These are phyloP conservation scores for Notocelia uddmanniana DNA, from an alignment of 2,888 invertebrate species.

Conservation along the genomic window DNA sequence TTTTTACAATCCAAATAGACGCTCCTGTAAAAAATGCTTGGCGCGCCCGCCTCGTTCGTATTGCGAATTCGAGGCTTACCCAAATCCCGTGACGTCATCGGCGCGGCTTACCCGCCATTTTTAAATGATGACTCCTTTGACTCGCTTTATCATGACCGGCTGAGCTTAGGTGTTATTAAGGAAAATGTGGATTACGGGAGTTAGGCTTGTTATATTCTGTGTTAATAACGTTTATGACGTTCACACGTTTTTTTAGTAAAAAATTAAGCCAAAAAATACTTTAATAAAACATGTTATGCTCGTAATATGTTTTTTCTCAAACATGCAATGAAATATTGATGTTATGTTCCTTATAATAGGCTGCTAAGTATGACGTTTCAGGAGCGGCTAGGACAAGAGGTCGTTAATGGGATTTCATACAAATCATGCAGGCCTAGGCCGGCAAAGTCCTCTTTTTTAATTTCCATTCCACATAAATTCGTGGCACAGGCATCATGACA, in stretches of 20 bases:
- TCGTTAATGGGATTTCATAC: too few species aligned
- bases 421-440: too few species aligned
- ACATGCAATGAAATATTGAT: too few species aligned
- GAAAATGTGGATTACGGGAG: constrained; percentile 20
- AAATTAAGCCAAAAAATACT: background rate
- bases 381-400: too few species aligned
- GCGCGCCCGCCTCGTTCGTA: constrained; percentile 11
- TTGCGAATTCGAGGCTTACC: constrained; percentile 35
- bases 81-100: constrained; percentile 46
- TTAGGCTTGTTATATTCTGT: background rate
- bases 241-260: background rate
- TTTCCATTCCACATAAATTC: too few species aligned
- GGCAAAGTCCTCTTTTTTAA: too few species aligned
- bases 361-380: too few species aligned
- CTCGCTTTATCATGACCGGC: constrained; percentile 45
- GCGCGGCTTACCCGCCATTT: constrained; percentile 45
- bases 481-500: too few species aligned
- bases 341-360: too few species aligned
- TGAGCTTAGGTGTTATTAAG: constrained; percentile 41
- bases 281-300: too few species aligned
- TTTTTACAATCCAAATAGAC: background rate
- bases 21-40: background rate
- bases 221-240: background rate
- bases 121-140: constrained; percentile 48
- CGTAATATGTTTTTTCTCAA: too few species aligned